A percentile compares a stretch with the other conserved stretches of the same genome.
Conservation (phyloP, 2,113 vertebrate species). For the Cyprinus carpio region DNA sequence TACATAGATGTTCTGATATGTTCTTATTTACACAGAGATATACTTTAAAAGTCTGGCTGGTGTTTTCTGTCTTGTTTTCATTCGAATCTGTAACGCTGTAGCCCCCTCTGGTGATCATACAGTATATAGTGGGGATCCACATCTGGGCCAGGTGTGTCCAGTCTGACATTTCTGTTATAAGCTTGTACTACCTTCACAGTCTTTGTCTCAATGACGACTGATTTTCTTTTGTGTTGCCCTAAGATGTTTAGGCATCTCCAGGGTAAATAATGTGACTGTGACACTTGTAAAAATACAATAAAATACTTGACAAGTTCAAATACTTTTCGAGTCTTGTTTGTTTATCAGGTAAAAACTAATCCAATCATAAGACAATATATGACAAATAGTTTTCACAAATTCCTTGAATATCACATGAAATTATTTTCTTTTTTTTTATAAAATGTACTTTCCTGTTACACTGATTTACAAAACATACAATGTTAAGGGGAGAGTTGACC, state of each 20-base stretch:
- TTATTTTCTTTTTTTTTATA: too few relatives aligned
- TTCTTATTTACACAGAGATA: not conserved
- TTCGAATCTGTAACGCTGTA: not conserved
- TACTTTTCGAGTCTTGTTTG: not conserved
- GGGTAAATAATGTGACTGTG: not conserved
- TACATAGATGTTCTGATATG: not conserved
- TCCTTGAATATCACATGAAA: not conserved
- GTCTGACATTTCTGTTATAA: not conserved
- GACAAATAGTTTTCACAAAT: not conserved
- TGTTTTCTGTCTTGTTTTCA: not conserved
- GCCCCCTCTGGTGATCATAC: constrained; percentile 4
- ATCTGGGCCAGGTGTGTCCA: not conserved
- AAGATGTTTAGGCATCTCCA: not conserved
- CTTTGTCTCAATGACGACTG: not conserved
- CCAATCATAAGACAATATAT: not conserved
- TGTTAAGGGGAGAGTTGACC: not conserved
- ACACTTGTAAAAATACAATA: not conserved
- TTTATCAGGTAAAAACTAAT: not conserved
- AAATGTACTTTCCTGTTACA: not conserved
- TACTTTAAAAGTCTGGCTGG: not conserved
- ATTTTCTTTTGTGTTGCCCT: not conserved
- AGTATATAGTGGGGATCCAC: not conserved
- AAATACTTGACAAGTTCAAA: constrained; percentile 4
- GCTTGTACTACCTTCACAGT: not conserved
- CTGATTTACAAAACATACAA: not conserved